phyloP scores from a whole-genome alignment of 2,888 invertebrate species.

The Drosophila borborema region DNA sequence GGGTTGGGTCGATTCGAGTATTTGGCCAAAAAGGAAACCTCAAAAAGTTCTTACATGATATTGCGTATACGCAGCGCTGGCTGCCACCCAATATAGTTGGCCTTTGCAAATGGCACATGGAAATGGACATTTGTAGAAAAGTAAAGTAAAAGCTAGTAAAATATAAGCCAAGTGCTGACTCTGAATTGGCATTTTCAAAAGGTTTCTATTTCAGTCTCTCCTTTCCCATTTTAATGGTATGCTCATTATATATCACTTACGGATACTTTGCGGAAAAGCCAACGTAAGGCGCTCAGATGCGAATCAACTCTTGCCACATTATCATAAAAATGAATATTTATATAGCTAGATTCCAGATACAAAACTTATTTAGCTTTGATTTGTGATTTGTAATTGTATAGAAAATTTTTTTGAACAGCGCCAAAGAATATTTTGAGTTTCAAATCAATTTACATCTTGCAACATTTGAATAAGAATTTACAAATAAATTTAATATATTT shows the following conservation, averaged over 20 bases:
- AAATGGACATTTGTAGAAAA: slow-evolving; percentile 34
- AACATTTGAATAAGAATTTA: too few relatives aligned
- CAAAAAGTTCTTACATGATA: slow-evolving; percentile 37
- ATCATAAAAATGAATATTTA: too few relatives aligned
- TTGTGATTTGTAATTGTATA: too few relatives aligned
- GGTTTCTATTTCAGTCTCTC: neutral
- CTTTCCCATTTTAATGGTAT: neutral
- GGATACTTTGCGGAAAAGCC: neutral
- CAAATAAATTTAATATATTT: too few relatives aligned
- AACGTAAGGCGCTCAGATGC: neutral
- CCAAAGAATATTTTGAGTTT: too few relatives aligned
- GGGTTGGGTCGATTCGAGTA: slow-evolving; percentile 18
- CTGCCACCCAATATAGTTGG: neutral
- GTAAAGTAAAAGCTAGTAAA: slow-evolving; percentile 8
- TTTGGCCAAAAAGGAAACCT: slow-evolving; percentile 37
- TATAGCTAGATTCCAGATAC: too few relatives aligned
- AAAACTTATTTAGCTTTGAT: too few relatives aligned
- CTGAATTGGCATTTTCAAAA: slow-evolving; percentile 3
- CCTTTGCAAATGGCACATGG: slow-evolving; percentile 17
- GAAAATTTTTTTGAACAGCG: too few relatives aligned
- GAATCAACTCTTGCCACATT: neutral
- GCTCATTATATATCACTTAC: slow-evolving; percentile 16
- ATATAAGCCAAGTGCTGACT: slow-evolving; percentile 19
- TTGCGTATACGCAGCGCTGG: slow-evolving; percentile 66
- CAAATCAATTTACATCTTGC: too few relatives aligned